These are phyloP conservation scores for Plagodis dolabraria DNA, from an alignment of 2,888 invertebrate genomes.

Conservation along the genomic window DNA sequence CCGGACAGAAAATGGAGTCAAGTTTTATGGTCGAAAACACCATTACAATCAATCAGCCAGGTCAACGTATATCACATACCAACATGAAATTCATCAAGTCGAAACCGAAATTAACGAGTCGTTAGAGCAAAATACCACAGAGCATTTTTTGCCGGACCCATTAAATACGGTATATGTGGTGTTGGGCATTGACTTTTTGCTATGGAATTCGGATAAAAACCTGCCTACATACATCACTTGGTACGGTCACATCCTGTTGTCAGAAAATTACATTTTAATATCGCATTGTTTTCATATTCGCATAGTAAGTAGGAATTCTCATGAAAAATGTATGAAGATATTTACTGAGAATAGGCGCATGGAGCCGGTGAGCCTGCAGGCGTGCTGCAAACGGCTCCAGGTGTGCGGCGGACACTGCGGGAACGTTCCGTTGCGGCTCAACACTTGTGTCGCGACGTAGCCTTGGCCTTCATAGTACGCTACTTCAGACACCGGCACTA, in stretches of 20 bases:
- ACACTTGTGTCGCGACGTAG: slow-evolving; percentile 79
- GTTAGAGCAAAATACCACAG: slow-evolving; percentile 74
- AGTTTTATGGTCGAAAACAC: slow-evolving; percentile 32
- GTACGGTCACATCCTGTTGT: slow-evolving; percentile 66
- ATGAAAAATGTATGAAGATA: slow-evolving; percentile 30
- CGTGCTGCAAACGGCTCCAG: slow-evolving; percentile 77
- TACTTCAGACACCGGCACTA: slow-evolving; percentile 81
- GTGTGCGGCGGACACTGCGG: slow-evolving; percentile 81
- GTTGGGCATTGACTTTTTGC: slow-evolving; percentile 73
- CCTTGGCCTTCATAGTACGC: slow-evolving; percentile 80
- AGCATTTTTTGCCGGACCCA: slow-evolving; percentile 68
- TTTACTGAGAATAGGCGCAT: slow-evolving; percentile 74
- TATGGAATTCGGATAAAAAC: slow-evolving; percentile 79
- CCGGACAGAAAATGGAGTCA: slow-evolving; percentile 30
- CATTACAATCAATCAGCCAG: slow-evolving; percentile 35
- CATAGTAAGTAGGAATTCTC: slow-evolving; percentile 11
- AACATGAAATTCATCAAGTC: slow-evolving; percentile 69
- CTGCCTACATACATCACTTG: slow-evolving; percentile 56
- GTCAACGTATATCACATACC: slow-evolving; percentile 57
- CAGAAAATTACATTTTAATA: slow-evolving; percentile 60
- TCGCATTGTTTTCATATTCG: slow-evolving; percentile 40
- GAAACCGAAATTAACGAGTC: slow-evolving; percentile 73
- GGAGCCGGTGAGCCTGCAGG: slow-evolving; percentile 71
- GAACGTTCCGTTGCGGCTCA: slow-evolving; percentile 80
- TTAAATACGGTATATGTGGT: slow-evolving; percentile 62